These are phyloP conservation scores for Microplitis mediator DNA, from an alignment of 1,140 invertebrate genomes.

Conservation along the genomic window DNA sequence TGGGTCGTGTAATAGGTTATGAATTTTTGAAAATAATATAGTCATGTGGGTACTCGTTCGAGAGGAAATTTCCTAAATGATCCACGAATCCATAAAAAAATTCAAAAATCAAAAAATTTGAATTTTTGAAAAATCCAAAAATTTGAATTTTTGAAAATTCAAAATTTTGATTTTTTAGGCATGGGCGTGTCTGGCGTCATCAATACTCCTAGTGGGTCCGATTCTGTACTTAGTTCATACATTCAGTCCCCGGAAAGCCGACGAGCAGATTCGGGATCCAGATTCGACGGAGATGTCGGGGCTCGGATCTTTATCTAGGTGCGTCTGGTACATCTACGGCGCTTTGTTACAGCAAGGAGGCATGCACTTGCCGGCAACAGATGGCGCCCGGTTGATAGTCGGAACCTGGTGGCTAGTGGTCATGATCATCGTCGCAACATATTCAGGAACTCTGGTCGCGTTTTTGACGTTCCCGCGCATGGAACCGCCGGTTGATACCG, in stretches of 20 bases:
- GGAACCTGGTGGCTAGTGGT: conserved; percentile 94
- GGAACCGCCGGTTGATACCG: conserved; percentile 74
- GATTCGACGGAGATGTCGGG: conserved; percentile 26
- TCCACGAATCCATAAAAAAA: not conserved
- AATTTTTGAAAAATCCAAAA: not conserved
- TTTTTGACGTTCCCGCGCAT: conserved; percentile 91
- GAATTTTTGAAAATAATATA: not conserved
- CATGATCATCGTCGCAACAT: conserved; percentile 87
- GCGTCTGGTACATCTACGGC: conserved; percentile 89
- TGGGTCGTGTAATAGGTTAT: not conserved
- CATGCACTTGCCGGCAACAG: conserved; percentile 80
- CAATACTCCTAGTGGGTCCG: conserved; percentile 78
- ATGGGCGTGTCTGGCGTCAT: conserved; percentile 77
- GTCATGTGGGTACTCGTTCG: too few species aligned
- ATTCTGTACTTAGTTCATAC: conserved; percentile 79
- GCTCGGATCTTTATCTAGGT: conserved; percentile 65
- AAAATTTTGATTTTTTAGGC: conserved; percentile 65
- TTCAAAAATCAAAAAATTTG: not conserved
- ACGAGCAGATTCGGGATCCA: conserved; percentile 6
- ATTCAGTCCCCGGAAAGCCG: conserved; percentile 69
- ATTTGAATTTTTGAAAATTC: not conserved
- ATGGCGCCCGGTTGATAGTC: conserved; percentile 86
- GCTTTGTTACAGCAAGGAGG: conserved; percentile 91
- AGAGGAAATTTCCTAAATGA: not conserved
- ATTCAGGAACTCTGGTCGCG: conserved; percentile 90